phyloP scores from a whole-genome alignment of 2,888 invertebrate species.

The Nymphalis c-album region DNA sequence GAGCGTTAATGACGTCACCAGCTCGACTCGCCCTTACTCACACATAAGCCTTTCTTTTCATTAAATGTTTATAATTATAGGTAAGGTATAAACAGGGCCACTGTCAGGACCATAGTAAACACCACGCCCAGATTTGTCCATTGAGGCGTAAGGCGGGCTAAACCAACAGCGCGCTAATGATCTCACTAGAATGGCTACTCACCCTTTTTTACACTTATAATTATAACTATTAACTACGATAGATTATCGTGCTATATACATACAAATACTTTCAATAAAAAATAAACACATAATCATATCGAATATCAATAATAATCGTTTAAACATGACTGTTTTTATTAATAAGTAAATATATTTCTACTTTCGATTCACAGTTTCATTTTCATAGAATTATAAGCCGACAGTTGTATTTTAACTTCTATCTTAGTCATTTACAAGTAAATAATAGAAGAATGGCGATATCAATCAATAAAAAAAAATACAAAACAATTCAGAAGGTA shows the following conservation, averaged over 20 bases:
- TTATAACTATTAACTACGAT: slow-evolving; percentile 47
- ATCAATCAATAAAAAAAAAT: slow-evolving; percentile 31
- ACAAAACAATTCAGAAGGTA: slow-evolving; percentile 43
- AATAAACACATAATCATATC: too few relatives aligned
- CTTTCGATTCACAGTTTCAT: too few relatives aligned
- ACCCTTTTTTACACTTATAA: slow-evolving; percentile 60
- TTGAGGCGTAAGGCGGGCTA: slow-evolving; percentile 73
- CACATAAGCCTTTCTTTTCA: slow-evolving; percentile 8
- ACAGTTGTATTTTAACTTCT: too few relatives aligned
- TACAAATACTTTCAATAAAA: too few relatives aligned
- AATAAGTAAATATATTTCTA: too few relatives aligned
- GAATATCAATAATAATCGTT: too few relatives aligned
- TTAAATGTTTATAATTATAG: slow-evolving; percentile 40
- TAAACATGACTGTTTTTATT: too few relatives aligned
- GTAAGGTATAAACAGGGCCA: slow-evolving; percentile 31
- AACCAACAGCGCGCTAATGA: slow-evolving; percentile 74
- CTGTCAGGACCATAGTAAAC: slow-evolving; percentile 28
- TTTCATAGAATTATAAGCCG: too few relatives aligned
- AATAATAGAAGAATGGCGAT: slow-evolving; percentile 14
- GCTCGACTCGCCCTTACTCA: slow-evolving; percentile 1
- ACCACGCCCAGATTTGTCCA: slow-evolving; percentile 62
- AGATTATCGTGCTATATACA: neutral
- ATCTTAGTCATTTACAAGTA: neutral
- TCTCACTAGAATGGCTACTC: slow-evolving; percentile 74
- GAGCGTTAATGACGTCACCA: slow-evolving; percentile 6